Conservation (phyloP, 2,888 invertebrate genomes). For the Helicoverpa assulta region DNA sequence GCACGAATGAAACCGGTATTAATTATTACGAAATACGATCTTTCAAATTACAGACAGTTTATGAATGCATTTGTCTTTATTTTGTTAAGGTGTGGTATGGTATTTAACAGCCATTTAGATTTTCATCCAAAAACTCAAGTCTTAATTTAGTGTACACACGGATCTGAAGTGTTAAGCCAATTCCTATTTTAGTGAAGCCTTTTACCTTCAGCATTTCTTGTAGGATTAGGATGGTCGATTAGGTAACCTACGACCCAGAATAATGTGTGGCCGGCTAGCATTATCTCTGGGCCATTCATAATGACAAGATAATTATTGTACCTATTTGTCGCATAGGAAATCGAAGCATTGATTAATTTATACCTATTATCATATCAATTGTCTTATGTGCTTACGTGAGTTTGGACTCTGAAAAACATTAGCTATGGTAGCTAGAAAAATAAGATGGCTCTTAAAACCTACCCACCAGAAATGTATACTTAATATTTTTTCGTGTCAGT, state of each 20-base stretch:
- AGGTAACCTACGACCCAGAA: neutral
- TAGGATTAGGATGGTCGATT: neutral
- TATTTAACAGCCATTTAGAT: neutral
- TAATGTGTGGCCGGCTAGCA: neutral
- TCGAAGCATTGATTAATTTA: too few relatives aligned
- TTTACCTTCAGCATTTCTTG: conserved; percentile 3
- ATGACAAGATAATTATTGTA: neutral
- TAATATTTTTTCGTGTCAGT: conserved; percentile 30
- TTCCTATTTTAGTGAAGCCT: neutral
- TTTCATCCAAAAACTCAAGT: neutral
- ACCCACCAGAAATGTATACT: neutral
- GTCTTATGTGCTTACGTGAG: too few relatives aligned
- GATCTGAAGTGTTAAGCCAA: neutral
- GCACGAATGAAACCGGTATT: conserved; percentile 36
- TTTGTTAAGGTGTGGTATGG: neutral
- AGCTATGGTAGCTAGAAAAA: neutral
- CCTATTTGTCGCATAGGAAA: too few relatives aligned
- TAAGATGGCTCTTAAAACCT: neutral
- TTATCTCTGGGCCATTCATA: neutral
- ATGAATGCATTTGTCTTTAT: neutral
- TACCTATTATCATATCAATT: too few relatives aligned
- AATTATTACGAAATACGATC: conserved; percentile 21
- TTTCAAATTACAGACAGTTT: neutral
- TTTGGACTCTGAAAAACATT: too few relatives aligned
- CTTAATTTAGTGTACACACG: neutral